Evolutionary conservation across 2,113 vertebrate genomes (phyloP).

Genomic region (Tichodroma muraria): DNA sequence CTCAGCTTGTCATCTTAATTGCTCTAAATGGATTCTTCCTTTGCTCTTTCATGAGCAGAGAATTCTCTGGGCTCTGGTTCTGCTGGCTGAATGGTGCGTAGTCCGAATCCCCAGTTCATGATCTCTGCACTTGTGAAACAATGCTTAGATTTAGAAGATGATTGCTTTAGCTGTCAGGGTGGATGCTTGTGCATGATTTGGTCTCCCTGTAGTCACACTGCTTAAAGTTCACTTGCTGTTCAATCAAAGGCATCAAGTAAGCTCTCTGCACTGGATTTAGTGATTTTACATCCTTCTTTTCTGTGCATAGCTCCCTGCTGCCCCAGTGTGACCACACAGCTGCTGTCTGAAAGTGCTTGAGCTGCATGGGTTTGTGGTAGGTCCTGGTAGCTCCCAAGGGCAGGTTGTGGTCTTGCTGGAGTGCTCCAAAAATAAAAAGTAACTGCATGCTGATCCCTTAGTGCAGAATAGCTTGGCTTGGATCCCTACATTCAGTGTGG

Average conservation of each 20-base stretch:
- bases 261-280: not conserved
- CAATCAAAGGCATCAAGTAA: not conserved
- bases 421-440: not conserved
- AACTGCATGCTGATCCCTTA: not conserved
- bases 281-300: not conserved
- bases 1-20: not conserved
- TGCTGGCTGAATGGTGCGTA: not conserved
- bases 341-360: not conserved
- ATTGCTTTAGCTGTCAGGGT: not conserved
- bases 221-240: not conserved
- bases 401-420: not conserved
- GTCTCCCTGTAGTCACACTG: not conserved
- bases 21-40: not conserved
- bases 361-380: not conserved
- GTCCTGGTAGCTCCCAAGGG: not conserved
- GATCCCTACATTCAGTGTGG: not conserved
- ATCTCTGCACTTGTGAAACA: not conserved
- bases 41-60: not conserved
- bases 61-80: not conserved
- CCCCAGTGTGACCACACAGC: not conserved
- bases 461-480: not conserved
- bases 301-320: not conserved
- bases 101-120: not conserved
- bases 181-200: not conserved
- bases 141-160: not conserved